Evolutionary conservation across 2,888 invertebrate genomes (phyloP).

Genomic region (Ectropis crepuscularia): DNA sequence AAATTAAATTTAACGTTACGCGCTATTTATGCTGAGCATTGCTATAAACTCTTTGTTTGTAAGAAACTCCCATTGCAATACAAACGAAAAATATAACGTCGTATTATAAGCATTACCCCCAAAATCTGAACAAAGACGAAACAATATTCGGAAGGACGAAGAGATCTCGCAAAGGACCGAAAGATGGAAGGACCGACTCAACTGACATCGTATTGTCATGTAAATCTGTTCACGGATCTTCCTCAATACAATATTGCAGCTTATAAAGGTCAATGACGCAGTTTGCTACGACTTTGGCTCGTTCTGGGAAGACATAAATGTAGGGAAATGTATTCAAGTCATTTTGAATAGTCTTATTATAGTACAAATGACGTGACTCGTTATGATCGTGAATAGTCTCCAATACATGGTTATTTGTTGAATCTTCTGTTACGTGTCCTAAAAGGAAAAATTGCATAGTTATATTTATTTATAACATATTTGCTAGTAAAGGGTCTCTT

Average conservation of each 20-base stretch:
- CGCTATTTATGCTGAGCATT: slow-evolving; percentile 16
- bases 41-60: slow-evolving; percentile 21
- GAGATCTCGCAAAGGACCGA: slow-evolving; percentile 22
- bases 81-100: slow-evolving; percentile 20
- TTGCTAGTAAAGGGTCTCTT: too few relatives aligned
- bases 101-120: slow-evolving; percentile 25
- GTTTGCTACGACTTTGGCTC: slow-evolving; percentile 51
- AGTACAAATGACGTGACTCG: slow-evolving; percentile 35
- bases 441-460: too few relatives aligned
- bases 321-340: slow-evolving; percentile 51
- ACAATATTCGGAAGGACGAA: slow-evolving; percentile 18
- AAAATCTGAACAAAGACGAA: slow-evolving; percentile 26
- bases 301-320: slow-evolving; percentile 53
- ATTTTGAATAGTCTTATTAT: slow-evolving; percentile 53
- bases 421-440: too few relatives aligned
- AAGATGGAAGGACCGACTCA: slow-evolving; percentile 30
- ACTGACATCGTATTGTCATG: slow-evolving; percentile 52
- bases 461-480: too few relatives aligned
- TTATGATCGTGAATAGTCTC: slow-evolving; percentile 20
- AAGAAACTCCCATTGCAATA: slow-evolving; percentile 19
- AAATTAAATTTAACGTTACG: slow-evolving; percentile 23
- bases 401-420: too few relatives aligned
- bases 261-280: slow-evolving; percentile 53
- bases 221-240: slow-evolving; percentile 53
- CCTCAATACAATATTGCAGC: slow-evolving; percentile 41